Conservation (phyloP, 2,888 invertebrate genomes). For the Dolichomitus sp. region DNA sequence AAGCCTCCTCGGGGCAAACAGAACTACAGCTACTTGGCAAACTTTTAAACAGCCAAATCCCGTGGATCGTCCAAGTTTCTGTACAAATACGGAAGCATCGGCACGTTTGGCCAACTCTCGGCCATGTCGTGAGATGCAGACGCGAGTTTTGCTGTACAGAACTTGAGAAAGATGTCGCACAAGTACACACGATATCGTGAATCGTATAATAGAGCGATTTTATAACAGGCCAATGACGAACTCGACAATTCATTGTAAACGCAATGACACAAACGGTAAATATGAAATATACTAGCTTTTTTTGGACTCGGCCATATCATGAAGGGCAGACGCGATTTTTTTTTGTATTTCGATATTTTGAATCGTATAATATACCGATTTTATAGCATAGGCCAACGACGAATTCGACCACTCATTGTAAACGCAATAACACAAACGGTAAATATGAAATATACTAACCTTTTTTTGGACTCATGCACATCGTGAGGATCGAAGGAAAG, state of each 20-base stretch:
- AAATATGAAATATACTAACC: not conserved
- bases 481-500: not conserved
- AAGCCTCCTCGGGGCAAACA: conserved; percentile 60
- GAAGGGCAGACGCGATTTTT: too few species aligned
- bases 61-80: conserved; percentile 71
- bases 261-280: not conserved
- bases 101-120: conserved; percentile 46
- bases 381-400: not conserved
- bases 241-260: not conserved
- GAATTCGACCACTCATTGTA: not conserved
- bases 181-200: conserved; percentile 51
- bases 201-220: not conserved
- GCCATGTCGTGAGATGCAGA: conserved; percentile 25
- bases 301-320: not conserved
- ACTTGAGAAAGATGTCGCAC: conserved; percentile 41
- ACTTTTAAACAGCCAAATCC: conserved; percentile 79
- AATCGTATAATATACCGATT: not conserved
- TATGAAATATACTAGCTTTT: not conserved
- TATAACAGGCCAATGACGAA: not conserved
- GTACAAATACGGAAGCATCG: conserved; percentile 54
- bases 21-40: conserved; percentile 68
- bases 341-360: too few species aligned
- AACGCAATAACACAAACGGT: not conserved
- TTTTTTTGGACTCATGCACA: not conserved
- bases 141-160: conserved; percentile 36